Percentiles rank a stretch among this genome's conserved stretches.
phyloP scores from a whole-genome alignment of 1,140 invertebrate species.

The Coelopa frigida region DNA sequence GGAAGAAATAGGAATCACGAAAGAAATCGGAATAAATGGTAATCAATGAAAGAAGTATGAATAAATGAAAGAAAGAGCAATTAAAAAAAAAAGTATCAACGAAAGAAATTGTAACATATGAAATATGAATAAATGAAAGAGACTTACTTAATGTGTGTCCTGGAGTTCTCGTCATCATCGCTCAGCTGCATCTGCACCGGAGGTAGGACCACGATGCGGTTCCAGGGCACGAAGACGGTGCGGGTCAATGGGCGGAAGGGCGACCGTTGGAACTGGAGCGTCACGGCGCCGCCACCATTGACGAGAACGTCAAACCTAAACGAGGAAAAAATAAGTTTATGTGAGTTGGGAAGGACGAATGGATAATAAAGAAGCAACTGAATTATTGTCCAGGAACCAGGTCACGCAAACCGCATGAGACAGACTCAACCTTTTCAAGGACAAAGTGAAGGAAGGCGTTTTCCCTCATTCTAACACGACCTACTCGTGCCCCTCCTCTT shows the following conservation, averaged over 20 bases:
- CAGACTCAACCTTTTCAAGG: no score
- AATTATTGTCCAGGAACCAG: slow-evolving; percentile 10
- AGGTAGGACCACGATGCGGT: slow-evolving; percentile 85
- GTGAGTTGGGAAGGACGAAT: background rate
- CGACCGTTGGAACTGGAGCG: slow-evolving; percentile 87
- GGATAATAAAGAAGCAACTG: slow-evolving; percentile 1
- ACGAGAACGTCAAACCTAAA: slow-evolving; percentile 95
- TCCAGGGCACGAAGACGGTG: slow-evolving; percentile 91
- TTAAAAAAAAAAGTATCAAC: background rate
- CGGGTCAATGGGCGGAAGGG: slow-evolving; percentile 81
- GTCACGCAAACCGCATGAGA: no score
- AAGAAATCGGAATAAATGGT: slow-evolving; percentile 6
- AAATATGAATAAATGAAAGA: background rate
- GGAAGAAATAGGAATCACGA: background rate
- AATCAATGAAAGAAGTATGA: background rate
- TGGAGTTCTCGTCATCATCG: slow-evolving; percentile 59
- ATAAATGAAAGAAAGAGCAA: slow-evolving; percentile 7
- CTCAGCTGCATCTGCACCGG: slow-evolving; percentile 79
- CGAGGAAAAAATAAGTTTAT: no score
- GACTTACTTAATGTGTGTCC: slow-evolving; percentile 48
- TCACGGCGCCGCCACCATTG: slow-evolving; percentile 97
- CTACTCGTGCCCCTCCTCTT: no score
- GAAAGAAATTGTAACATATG: background rate
- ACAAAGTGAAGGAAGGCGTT: no score
- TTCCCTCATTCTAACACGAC: no score